Evolutionary conservation across 1,140 invertebrate species (phyloP).

Genomic region (Drosophila tropicalis): DNA sequence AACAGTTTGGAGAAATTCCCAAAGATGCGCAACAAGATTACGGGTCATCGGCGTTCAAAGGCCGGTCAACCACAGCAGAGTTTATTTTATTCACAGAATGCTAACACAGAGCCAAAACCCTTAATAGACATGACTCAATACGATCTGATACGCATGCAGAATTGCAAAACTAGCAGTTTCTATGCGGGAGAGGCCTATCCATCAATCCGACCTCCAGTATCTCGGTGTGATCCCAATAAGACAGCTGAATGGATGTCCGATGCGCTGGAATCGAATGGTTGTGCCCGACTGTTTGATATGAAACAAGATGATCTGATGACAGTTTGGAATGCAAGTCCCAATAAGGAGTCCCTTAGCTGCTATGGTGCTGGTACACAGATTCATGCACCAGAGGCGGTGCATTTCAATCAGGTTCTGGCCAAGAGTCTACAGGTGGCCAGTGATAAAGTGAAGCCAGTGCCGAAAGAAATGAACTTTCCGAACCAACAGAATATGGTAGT

Average conservation of each 20-base stretch:
- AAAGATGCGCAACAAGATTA: neutral
- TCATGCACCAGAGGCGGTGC: neutral
- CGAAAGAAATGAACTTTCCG: neutral
- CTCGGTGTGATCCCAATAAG: slow-evolving; percentile 19
- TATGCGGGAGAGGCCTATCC: slow-evolving; percentile 40
- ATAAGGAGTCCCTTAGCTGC: slow-evolving; percentile 41
- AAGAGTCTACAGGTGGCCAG: slow-evolving; percentile 37
- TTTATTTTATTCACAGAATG: neutral
- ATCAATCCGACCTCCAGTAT: slow-evolving; percentile 40
- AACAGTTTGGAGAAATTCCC: neutral
- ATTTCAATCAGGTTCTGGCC: slow-evolving; percentile 29
- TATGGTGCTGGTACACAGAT: slow-evolving; percentile 35
- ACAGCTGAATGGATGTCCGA: slow-evolving; percentile 20
- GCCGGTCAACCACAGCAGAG: neutral
- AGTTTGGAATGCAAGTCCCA: slow-evolving; percentile 40
- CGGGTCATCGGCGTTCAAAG: neutral
- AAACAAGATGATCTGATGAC: slow-evolving; percentile 34
- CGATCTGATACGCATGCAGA: slow-evolving; percentile 43
- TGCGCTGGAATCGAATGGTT: slow-evolving; percentile 28
- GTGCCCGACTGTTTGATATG: slow-evolving; percentile 21
- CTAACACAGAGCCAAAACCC: neutral
- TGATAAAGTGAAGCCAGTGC: neutral
- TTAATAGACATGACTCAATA: slow-evolving; percentile 1
- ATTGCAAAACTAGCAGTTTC: slow-evolving; percentile 39
- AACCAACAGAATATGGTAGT: neutral